These are phyloP conservation scores for Alethe diademata DNA, from an alignment of 2,113 vertebrate genomes.

Conservation along the genomic window DNA sequence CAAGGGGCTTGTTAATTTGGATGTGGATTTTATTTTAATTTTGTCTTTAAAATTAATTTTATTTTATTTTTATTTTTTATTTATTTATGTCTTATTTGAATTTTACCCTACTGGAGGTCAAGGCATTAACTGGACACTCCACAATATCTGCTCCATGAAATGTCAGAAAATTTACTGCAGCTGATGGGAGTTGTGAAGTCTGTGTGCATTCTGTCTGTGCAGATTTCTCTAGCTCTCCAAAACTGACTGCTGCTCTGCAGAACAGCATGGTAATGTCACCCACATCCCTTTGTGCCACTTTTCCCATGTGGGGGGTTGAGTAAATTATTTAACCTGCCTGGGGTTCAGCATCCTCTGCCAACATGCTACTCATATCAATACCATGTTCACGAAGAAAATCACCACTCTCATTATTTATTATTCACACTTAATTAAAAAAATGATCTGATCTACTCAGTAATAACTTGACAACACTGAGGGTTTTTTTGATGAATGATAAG, in stretches of 20 bases:
- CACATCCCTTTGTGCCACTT: neutral
- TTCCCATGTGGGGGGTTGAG: neutral
- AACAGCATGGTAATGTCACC: neutral
- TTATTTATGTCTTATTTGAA: neutral
- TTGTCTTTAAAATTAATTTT: too few species aligned
- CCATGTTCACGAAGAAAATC: neutral
- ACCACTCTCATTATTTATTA: neutral
- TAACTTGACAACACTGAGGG: neutral
- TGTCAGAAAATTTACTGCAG: neutral
- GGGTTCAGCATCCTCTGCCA: neutral
- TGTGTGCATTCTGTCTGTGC: neutral
- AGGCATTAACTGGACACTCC: accelerated
- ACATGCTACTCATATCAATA: neutral
- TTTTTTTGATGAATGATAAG: neutral
- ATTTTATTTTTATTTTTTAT: too few species aligned
- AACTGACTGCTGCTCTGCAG: neutral
- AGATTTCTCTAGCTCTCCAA: neutral
- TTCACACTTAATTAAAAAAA: neutral
- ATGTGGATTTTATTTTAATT: neutral
- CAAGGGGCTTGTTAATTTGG: neutral
- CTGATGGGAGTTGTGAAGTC: accelerated
- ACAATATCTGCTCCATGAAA: neutral
- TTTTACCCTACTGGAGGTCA: neutral
- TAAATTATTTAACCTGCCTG: neutral
- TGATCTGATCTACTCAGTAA: neutral